Evolutionary conservation across 2,888 invertebrate species (phyloP), one percentile per base, ranked within the genome.

Genomic region (Dorcus hopei): DNA sequence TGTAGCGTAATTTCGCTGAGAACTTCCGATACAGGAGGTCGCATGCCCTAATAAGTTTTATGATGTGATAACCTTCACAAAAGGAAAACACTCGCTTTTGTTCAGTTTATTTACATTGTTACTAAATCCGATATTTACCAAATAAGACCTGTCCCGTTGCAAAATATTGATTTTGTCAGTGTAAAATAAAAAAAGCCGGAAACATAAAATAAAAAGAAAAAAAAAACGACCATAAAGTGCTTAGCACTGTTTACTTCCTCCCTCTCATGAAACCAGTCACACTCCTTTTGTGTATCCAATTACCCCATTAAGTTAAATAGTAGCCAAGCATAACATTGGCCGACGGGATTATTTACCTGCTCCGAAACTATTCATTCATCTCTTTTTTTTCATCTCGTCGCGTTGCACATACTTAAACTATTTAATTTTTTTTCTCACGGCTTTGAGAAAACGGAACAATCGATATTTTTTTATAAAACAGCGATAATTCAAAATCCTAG

Each of bases 251-350:
- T 50, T 50, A 19, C 26, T 41, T 50, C 50, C 49, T 49, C 39
- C 45, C 38, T 38, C 54, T 48, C 45, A 45, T 45, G 14, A 45
- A 45, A 45, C 54, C 47, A 50, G 56, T 56, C 56, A 56, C 56
- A 56, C 56, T 49, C 56, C 56, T 50, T 56, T 56, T 56, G 50
- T 56, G 50, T 56, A 56, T 56, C 56, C 41, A 41, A 45, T 56
- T 56, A 50, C 56, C 56, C 56, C 50, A 56, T 50, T 56, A 50
- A 56, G 56, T 50, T 56, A 56, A 56, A 56, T 56, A 51, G 56
- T 56, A 56, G 56, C 56, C 56, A 56, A 56, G 50, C 56, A 56
- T 40, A 50, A 50, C 49, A 56, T 43, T 42, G 43, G 14, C 56
- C 56, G 49, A 42, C 41, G 19, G 42, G 45, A 39, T 26, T 54